Conservation (phyloP, 2,113 vertebrate genomes). For the Centropristis striata region DNA sequence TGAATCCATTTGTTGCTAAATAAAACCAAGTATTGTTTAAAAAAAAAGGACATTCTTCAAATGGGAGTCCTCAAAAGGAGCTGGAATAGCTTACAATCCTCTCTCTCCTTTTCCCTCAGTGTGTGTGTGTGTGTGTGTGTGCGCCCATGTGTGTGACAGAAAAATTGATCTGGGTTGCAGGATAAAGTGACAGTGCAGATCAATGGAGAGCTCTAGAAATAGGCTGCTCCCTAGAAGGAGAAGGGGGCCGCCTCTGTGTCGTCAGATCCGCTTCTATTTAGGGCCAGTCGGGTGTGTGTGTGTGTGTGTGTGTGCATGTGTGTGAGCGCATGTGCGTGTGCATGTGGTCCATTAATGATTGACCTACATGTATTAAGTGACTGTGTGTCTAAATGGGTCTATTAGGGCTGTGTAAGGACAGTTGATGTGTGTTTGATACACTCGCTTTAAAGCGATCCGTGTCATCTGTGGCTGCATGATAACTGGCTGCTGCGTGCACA, state of each 20-base stretch:
- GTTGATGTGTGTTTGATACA: constrained; percentile 62
- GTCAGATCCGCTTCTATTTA: constrained; percentile 86
- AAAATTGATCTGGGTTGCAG: constrained; percentile 60
- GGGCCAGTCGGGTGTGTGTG: constrained; percentile 49
- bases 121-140: constrained; percentile 19
- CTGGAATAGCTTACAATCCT: constrained; percentile 6
- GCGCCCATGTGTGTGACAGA: constrained; percentile 34
- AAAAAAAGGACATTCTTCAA: constrained; percentile 9
- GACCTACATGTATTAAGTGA: constrained; percentile 79
- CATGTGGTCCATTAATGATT: constrained; percentile 73
- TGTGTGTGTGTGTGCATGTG: constrained; percentile 29
- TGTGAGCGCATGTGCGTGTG: constrained; percentile 38
- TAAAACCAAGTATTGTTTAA: not conserved
- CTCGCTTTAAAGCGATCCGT: constrained; percentile 23
- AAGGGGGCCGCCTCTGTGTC: constrained; percentile 81
- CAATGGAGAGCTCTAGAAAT: constrained; percentile 79
- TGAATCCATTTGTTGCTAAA: not conserved
- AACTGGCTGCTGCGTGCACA: constrained; percentile 26
- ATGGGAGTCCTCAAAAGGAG: constrained; percentile 23
- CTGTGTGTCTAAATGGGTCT: constrained; percentile 68
- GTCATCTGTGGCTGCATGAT: constrained; percentile 32
- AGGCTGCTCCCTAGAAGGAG: constrained; percentile 81
- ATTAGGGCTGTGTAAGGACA: constrained; percentile 58
- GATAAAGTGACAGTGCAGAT: constrained; percentile 77
- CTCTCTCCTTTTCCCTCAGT: not conserved